phyloP scores from a whole-genome alignment of 2,113 vertebrate species.

The Tupaia chinensis region DNA sequence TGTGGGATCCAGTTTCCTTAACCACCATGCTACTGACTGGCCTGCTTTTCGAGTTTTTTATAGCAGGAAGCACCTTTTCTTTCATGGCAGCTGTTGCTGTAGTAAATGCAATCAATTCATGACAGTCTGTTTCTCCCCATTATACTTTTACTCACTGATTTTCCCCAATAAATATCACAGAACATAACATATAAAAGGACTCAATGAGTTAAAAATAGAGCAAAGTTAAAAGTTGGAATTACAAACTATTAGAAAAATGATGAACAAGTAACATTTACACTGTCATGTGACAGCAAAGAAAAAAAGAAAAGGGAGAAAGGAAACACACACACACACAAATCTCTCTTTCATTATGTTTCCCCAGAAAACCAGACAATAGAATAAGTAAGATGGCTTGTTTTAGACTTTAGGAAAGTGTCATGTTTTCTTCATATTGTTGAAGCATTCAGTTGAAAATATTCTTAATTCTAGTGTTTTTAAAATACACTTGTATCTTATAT shows the following conservation, averaged over 20 bases:
- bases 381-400: background rate
- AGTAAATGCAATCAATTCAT: background rate
- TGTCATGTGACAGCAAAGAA: background rate
- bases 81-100: background rate
- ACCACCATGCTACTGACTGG: no score
- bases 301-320: background rate
- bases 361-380: background rate
- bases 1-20: no score
- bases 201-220: slow-evolving; percentile 6
- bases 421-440: slow-evolving; percentile 31
- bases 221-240: background rate
- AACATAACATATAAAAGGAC: background rate
- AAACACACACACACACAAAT: no score
- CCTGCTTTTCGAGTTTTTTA: no score
- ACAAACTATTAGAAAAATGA: background rate
- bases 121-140: background rate
- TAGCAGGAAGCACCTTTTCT: background rate
- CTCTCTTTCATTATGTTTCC: background rate
- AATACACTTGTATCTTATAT: background rate
- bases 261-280: background rate
- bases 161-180: background rate
- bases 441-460: background rate
- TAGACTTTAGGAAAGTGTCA: background rate
- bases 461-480: background rate
- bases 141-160: background rate